Evolutionary conservation across 2,113 vertebrate species (phyloP).

Genomic region (Triplophysa siluroides): DNA sequence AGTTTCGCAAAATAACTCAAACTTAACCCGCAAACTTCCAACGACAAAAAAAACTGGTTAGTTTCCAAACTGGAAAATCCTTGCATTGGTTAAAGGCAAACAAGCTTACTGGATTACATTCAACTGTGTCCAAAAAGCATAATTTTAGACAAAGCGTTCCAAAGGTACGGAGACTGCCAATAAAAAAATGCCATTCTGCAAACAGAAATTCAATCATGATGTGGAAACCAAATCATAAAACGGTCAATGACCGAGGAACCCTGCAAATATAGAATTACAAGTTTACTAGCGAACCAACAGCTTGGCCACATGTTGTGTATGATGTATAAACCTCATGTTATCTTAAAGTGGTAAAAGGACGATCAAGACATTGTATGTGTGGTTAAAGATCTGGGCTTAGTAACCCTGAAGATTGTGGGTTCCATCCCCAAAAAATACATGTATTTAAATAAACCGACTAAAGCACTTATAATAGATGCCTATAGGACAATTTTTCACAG

Average conservation of each 20-base stretch:
- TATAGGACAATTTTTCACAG: too few species aligned
- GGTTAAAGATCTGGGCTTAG: not conserved
- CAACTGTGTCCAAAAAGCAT: slow-evolving; percentile 46
- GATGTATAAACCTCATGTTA: not conserved
- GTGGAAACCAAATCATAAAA: slow-evolving; percentile 51
- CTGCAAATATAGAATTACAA: not conserved
- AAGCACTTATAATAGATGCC: not conserved
- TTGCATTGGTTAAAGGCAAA: slow-evolving; percentile 9
- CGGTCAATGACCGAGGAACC: slow-evolving; percentile 58
- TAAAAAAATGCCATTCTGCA: slow-evolving; percentile 55
- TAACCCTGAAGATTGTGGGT: not conserved
- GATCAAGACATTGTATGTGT: not conserved
- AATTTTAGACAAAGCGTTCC: slow-evolving; percentile 50
- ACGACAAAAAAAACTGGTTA: not conserved
- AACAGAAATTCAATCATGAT: slow-evolving; percentile 59
- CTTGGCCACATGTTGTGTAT: not conserved
- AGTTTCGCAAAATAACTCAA: not conserved
- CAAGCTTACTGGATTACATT: slow-evolving; percentile 17
- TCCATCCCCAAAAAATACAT: not conserved
- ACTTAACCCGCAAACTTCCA: not conserved
- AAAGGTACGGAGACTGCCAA: slow-evolving; percentile 26
- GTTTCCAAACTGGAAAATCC: not conserved
- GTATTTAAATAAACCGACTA: too few species aligned
- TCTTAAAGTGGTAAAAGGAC: not conserved
- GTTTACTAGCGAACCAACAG: slow-evolving; percentile 11